Evolutionary conservation across 2,888 invertebrate species (phyloP).

Genomic region (Drosophila colorata): DNA sequence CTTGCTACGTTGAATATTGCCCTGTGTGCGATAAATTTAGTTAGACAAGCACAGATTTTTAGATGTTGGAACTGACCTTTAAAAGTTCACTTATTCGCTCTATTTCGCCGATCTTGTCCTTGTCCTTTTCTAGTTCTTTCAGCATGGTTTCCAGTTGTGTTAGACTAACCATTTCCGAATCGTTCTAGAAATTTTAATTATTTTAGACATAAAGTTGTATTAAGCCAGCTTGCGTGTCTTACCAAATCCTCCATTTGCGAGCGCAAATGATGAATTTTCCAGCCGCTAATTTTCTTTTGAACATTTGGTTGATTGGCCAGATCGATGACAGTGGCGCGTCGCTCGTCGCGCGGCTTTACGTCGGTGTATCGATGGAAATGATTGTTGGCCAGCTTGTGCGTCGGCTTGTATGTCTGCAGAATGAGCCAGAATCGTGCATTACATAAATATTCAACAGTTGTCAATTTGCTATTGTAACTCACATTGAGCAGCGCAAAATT

Average conservation of each 20-base stretch:
- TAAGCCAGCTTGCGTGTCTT: conserved; percentile 38
- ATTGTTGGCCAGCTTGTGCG: conserved; percentile 91
- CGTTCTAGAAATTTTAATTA: conserved; percentile 84
- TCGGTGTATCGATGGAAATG: conserved; percentile 92
- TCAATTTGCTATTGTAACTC: conserved; percentile 32
- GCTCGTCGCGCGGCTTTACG: conserved; percentile 94
- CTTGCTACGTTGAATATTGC: conserved; percentile 97
- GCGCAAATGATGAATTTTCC: conserved; percentile 97
- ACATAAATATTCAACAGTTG: neutral
- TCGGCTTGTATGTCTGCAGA: conserved; percentile 87
- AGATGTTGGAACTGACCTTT: conserved; percentile 86
- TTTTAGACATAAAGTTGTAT: neutral
- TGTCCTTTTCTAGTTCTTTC: conserved; percentile 85
- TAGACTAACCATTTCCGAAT: conserved; percentile 86
- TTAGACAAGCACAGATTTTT: neutral
- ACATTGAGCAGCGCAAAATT: conserved; percentile 84
- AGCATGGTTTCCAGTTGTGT: conserved; percentile 83
- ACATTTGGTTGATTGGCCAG: conserved; percentile 95
- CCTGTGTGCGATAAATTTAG: conserved; percentile 86
- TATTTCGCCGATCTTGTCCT: conserved; percentile 85
- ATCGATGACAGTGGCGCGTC: conserved; percentile 93
- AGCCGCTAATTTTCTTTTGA: conserved; percentile 94
- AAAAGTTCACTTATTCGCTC: conserved; percentile 88
- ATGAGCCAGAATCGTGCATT: neutral
- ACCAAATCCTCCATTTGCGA: conserved; percentile 97